phyloP scores from a whole-genome alignment of 2,113 vertebrate species.

The Lampris incognitus region DNA sequence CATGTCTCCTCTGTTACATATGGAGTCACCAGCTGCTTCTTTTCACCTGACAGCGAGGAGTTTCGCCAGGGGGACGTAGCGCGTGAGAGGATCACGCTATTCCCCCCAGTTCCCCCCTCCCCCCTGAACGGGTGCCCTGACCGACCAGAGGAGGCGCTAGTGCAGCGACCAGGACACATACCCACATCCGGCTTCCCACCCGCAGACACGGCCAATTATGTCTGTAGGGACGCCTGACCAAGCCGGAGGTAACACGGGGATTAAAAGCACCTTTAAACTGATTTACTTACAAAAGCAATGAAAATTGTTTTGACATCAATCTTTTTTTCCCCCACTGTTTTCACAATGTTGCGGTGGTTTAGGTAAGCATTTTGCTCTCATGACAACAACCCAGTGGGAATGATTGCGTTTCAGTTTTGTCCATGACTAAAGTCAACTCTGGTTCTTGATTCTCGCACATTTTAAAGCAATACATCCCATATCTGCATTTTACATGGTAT shows the following conservation, averaged over 20 bases:
- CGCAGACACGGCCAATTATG: no score
- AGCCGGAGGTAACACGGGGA: constrained; percentile 2
- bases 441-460: constrained; percentile 24
- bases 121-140: no score
- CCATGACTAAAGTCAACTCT: constrained; percentile 42
- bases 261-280: constrained; percentile 80
- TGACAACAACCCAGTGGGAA: constrained; percentile 64
- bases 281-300: constrained; percentile 76
- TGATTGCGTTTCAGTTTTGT: constrained; percentile 34
- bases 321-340: constrained; percentile 36
- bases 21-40: no score
- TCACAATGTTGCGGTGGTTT: constrained; percentile 50
- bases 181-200: no score
- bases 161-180: no score
- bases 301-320: constrained; percentile 57
- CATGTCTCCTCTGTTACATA: no score
- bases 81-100: no score
- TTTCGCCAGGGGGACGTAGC: no score
- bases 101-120: no score
- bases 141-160: no score
- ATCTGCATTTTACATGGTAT: constrained; percentile 65
- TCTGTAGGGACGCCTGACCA: no score
- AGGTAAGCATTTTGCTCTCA: constrained; percentile 33
- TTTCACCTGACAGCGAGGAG: no score
- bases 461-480: constrained; percentile 77